A percentile compares a stretch with the other conserved stretches of the same genome.
Evolutionary conservation across 2,797 vertebrate species (phyloP).

Genomic region (Sebastolobus alascanus): DNA sequence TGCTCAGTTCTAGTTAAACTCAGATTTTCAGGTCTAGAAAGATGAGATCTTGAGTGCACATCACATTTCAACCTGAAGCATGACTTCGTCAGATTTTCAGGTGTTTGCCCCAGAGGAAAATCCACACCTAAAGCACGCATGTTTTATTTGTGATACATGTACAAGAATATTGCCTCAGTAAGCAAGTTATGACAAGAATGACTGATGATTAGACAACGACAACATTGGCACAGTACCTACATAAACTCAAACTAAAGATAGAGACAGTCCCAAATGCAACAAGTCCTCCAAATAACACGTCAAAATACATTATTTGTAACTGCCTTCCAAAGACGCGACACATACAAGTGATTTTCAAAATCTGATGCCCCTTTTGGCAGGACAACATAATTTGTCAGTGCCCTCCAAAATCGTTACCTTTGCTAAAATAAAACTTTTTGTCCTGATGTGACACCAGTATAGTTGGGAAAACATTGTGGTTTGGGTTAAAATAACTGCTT

Average conservation of each 20-base stretch:
- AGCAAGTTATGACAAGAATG: not conserved
- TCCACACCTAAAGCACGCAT: not conserved
- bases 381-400: not conserved
- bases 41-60: not conserved
- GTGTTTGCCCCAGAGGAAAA: not conserved
- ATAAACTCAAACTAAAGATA: not conserved
- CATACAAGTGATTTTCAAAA: not conserved
- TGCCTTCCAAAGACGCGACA: not conserved
- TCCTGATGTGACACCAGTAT: not conserved
- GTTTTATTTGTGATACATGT: not conserved
- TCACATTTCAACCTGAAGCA: not conserved
- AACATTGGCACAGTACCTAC: not conserved
- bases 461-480: not conserved
- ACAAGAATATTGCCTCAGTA: not conserved
- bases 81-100: not conserved
- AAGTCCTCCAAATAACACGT: not conserved
- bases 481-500: no score
- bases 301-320: not conserved
- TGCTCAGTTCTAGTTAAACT: not conserved
- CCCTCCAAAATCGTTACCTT: not conserved
- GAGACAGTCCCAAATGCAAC: not conserved
- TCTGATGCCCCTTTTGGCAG: not conserved
- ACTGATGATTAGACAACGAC: constrained; percentile 3
- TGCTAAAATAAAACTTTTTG: not conserved
- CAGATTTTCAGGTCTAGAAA: not conserved